Percentiles rank a stretch among this genome's conserved stretches.
Evolutionary conservation across 2,113 vertebrate genomes (phyloP).

Genomic region (Garra rufa): DNA sequence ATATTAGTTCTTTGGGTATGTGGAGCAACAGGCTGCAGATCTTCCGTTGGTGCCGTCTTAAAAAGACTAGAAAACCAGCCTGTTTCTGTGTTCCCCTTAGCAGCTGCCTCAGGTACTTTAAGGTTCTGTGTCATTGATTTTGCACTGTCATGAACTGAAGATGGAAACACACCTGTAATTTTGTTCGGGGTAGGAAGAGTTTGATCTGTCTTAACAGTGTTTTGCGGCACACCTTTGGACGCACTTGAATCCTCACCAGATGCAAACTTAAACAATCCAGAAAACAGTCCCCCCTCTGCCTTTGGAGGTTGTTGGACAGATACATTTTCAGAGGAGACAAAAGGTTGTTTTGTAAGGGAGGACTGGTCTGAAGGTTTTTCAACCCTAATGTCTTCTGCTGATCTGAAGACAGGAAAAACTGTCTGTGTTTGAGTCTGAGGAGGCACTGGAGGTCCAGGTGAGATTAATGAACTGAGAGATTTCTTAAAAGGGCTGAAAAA

Average conservation of each 20-base stretch:
- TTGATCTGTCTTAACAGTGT: conserved; percentile 46
- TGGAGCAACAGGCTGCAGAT: conserved; percentile 19
- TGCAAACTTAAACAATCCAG: conserved; percentile 72
- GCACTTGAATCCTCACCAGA: conserved; percentile 68
- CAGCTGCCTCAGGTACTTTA: conserved; percentile 22
- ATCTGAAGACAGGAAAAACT: conserved; percentile 73
- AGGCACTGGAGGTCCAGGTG: conserved; percentile 71
- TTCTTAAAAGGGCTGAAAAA: conserved; percentile 89
- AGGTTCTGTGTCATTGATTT: conserved; percentile 30
- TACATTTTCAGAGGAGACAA: conserved; percentile 72
- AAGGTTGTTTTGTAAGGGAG: conserved; percentile 73
- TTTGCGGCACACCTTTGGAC: conserved; percentile 53
- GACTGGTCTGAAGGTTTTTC: conserved; percentile 64
- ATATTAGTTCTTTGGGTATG: conserved; percentile 1
- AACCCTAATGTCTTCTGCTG: conserved; percentile 71
- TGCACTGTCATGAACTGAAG: conserved; percentile 19
- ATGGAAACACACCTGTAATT: background rate
- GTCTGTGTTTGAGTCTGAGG: conserved; percentile 61
- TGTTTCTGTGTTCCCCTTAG: conserved; percentile 65
- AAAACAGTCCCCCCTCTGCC: conserved; percentile 66
- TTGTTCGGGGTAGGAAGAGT: conserved; percentile 35
- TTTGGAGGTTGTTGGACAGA: conserved; percentile 61
- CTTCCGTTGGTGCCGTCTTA: conserved; percentile 50
- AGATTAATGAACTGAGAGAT: conserved; percentile 85
- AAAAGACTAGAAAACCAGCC: conserved; percentile 77